Evolutionary conservation across 37 sponge, comb jelly and placozoan species (phyloP), one percentile per base, ranked within the genome.

Genomic region (Beroe forskalii): DNA sequence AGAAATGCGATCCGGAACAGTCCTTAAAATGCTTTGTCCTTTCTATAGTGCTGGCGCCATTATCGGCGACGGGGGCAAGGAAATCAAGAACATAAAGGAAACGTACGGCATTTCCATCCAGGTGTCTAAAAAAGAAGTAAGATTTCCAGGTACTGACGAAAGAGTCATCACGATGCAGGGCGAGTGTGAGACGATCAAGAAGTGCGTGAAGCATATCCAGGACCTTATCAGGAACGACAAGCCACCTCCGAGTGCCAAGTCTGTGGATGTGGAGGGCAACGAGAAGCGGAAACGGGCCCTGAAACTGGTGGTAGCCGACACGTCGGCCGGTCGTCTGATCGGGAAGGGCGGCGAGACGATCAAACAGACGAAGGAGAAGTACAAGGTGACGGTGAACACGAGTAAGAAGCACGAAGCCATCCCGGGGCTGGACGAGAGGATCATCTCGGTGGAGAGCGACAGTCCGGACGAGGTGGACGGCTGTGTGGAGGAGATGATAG

Each of bases 21-120:
- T 80, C 25, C 20, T 80, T 28, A 80, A 80, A 80, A 80, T 80
- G 86, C 86, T 80, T 44, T 80, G 86, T 80, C 86, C 86, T 23
- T 80, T 80, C 86, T 80, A 80, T 80, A 80, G 86, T 80, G 86
- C 86, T 22, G 86, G 86, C 31, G 86, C 86, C 25, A 44, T 80
- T 38, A 80, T 80, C 12, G 86, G 86, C 48, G 86, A 80, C 31
- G 86, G 86, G 20, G 86, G 86, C 86, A 80, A 44, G n/a, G 86
- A 80, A 44, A 80, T 80, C 86, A 80, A 80, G 86, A 80, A 37
- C 86, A 80, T 80, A 33, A 80, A 80, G 40, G 86, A 80, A 44
- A 44, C 20, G 20, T 33, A 42, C 25, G 86, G 86, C 55, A 41
- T 80, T 41, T 33, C 20, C 55, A 80, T 80, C 55, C 86, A 80